Conservation (phyloP, 2,888 invertebrate species). For the Lutraria lutraria region DNA sequence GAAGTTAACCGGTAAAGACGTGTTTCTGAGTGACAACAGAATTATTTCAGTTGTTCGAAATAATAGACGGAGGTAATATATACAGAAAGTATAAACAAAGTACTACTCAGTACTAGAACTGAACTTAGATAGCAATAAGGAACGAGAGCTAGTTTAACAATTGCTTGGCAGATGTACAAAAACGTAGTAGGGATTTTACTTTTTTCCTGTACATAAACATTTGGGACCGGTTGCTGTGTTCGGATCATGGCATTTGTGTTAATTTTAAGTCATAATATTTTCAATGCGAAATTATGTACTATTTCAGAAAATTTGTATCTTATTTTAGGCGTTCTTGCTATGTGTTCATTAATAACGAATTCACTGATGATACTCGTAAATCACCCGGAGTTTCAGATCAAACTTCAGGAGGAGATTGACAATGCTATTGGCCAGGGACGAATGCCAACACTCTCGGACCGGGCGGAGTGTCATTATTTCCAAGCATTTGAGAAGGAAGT, state of each 20-base stretch:
- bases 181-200: too few species aligned
- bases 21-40: constrained; percentile 18
- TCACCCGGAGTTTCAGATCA: constrained; percentile 26
- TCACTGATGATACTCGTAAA: constrained; percentile 17
- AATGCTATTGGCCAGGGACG: neutral
- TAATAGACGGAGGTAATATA: neutral
- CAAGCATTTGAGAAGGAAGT: constrained; percentile 31
- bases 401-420: constrained; percentile 9
- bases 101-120: neutral
- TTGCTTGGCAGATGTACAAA: neutral
- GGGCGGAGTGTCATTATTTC: neutral
- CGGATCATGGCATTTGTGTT: too few species aligned
- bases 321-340: constrained; percentile 11
- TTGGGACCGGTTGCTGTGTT: too few species aligned
- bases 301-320: neutral
- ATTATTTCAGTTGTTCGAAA: constrained; percentile 14
- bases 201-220: too few species aligned
- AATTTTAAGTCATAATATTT: too few species aligned
- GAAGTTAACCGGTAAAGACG: neutral
- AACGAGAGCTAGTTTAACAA: neutral
- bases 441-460: neutral
- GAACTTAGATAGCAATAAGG: neutral
- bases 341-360: neutral
- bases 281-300: too few species aligned
- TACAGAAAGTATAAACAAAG: neutral